Conservation (phyloP, 35 echinoderm and acorn worm species). For the Ophioderma brevispina region DNA sequence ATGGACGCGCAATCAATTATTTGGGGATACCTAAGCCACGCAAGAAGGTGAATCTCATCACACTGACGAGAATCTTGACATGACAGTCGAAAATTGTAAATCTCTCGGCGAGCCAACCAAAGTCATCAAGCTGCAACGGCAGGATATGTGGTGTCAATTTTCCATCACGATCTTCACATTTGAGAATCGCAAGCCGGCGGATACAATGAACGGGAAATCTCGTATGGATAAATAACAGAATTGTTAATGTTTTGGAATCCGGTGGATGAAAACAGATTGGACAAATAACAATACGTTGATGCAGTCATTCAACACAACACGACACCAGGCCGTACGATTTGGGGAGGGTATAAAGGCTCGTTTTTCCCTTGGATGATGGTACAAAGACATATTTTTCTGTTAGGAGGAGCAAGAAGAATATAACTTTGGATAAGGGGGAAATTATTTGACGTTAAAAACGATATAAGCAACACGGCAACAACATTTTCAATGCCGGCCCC, state of each 20-base stretch:
- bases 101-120: not conserved
- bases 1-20: not conserved
- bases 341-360: not conserved
- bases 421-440: not conserved
- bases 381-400: not conserved
- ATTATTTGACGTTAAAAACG: too few relatives aligned
- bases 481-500: too few relatives aligned
- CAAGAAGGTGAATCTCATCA: not conserved
- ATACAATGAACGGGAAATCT: not conserved
- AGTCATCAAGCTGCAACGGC: not conserved
- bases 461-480: too few relatives aligned
- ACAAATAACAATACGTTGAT: not conserved
- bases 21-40: not conserved
- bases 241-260: not conserved
- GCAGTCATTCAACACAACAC: not conserved
- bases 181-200: not conserved
- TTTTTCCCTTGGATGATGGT: not conserved
- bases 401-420: not conserved
- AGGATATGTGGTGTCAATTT: not conserved
- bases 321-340: not conserved
- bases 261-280: not conserved
- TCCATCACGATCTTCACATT: not conserved
- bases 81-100: not conserved
- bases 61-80: not conserved
- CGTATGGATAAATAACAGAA: not conserved